Evolutionary conservation across 2,113 vertebrate genomes (phyloP).

Genomic region (Neopipo cinnamomea): DNA sequence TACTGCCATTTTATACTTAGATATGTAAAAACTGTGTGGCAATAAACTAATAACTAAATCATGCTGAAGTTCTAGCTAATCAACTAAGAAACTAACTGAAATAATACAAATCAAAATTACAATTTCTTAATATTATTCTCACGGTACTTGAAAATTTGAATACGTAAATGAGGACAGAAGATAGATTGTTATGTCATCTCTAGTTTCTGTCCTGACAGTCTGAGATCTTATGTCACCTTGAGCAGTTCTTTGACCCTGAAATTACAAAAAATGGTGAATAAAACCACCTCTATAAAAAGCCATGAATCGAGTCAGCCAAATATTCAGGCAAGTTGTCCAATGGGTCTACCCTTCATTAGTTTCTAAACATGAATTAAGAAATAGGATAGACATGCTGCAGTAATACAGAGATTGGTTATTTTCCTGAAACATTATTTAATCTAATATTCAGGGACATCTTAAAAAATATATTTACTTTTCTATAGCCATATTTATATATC

Average conservation of each 20-base stretch:
- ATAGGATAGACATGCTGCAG: neutral
- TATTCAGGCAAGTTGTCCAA: neutral
- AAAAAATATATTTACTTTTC: neutral
- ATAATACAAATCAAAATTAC: neutral
- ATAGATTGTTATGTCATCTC: neutral
- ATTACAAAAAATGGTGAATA: neutral
- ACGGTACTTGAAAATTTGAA: neutral
- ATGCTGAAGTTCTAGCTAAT: neutral
- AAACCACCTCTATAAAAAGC: neutral
- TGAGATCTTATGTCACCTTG: neutral
- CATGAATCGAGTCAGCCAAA: neutral
- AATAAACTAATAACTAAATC: neutral
- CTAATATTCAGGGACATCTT: neutral
- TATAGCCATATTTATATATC: neutral
- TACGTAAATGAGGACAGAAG: neutral
- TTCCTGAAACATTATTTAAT: neutral
- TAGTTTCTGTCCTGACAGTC: neutral
- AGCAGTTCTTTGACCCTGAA: neutral
- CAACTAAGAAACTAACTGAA: neutral
- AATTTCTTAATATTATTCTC: neutral
- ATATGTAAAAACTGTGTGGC: neutral
- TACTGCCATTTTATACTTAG: neutral
- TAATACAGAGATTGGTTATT: neutral
- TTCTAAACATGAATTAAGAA: neutral
- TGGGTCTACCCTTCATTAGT: neutral